Conservation (phyloP, 2,888 invertebrate species). For the Phymatocera aterrima region DNA sequence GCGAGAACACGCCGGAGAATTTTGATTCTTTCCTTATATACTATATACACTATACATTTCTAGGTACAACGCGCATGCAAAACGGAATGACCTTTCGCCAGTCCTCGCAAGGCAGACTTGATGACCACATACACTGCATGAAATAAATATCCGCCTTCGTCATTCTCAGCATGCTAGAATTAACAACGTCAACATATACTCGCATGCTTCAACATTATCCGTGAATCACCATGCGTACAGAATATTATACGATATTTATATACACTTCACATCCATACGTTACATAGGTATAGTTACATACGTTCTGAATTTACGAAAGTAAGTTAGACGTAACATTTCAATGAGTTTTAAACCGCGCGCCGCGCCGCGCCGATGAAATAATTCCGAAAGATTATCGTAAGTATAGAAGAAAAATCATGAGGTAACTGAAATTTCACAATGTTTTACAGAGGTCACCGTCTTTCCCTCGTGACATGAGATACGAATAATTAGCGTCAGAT, state of each 20-base stretch:
- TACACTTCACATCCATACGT: not conserved
- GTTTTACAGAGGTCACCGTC: no score
- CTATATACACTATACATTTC: not conserved
- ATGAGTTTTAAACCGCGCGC: no score
- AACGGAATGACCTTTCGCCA: constrained; percentile 19
- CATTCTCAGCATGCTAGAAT: constrained; percentile 4
- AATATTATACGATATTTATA: constrained; percentile 12
- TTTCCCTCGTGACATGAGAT: no score
- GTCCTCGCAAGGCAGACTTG: not conserved
- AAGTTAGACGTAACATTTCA: no score
- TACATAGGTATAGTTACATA: no score
- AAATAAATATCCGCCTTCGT: constrained; percentile 17
- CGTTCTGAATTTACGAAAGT: no score
- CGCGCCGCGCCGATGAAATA: no score
- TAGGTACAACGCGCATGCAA: not conserved
- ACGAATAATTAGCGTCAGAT: no score
- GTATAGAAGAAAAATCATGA: no score
- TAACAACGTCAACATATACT: not conserved
- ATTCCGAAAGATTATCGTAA: no score
- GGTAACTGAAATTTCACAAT: no score
- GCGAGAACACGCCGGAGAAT: not conserved
- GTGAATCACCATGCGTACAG: constrained; percentile 12
- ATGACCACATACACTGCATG: not conserved
- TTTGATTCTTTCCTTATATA: not conserved
- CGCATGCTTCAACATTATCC: not conserved